Evolutionary conservation across 2,797 vertebrate species (phyloP).

Genomic region (Cottoperca gobio): DNA sequence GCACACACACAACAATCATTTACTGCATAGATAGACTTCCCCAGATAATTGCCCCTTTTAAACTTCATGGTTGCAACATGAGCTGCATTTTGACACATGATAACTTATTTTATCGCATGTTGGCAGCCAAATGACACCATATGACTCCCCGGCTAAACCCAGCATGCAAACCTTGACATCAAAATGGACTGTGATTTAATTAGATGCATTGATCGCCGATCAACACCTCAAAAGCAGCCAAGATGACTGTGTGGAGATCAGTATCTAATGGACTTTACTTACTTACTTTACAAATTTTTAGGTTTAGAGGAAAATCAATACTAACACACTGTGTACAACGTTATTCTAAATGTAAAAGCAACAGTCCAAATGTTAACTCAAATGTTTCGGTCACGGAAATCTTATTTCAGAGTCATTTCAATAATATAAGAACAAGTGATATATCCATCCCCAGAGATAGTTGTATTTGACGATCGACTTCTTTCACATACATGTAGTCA

Average conservation of each 20-base stretch:
- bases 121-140: slow-evolving; percentile 51
- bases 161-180: slow-evolving; percentile 19
- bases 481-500: background rate
- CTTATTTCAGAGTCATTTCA: too few species aligned
- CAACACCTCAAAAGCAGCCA: slow-evolving; percentile 5
- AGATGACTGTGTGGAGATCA: slow-evolving; percentile 3
- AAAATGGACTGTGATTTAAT: slow-evolving; percentile 37
- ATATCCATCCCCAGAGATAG: too few species aligned
- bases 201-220: slow-evolving; percentile 32
- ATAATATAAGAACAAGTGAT: too few species aligned
- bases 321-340: background rate
- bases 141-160: slow-evolving; percentile 40
- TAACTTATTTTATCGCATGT: slow-evolving; percentile 45
- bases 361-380: background rate
- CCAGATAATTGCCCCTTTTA: background rate
- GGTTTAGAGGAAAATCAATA: slow-evolving; percentile 1
- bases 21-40: background rate
- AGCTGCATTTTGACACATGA: slow-evolving; percentile 40
- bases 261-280: slow-evolving; percentile 17
- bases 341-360: background rate
- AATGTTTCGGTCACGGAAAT: too few species aligned
- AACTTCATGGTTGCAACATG: slow-evolving; percentile 2
- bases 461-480: background rate
- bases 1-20: background rate
- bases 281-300: slow-evolving; percentile 28